phyloP scores from a whole-genome alignment of 2,797 vertebrate species.

The Falco novaeseelandiae region DNA sequence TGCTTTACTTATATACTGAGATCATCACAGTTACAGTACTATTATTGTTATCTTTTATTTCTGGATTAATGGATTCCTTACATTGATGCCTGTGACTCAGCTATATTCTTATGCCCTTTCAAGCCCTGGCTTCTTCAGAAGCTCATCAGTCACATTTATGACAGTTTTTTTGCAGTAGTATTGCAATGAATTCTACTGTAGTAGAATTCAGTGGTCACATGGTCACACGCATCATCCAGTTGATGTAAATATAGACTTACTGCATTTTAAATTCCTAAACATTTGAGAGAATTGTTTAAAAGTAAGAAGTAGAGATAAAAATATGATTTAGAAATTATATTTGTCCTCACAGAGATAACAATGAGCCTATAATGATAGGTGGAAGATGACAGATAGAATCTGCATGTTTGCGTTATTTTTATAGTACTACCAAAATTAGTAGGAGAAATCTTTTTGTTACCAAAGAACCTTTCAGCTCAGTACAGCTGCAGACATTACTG shows the following conservation, averaged over 20 bases:
- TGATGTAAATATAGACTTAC: not conserved
- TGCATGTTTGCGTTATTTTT: not conserved
- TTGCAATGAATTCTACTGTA: not conserved
- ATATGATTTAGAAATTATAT: not conserved
- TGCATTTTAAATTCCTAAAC: not conserved
- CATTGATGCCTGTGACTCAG: rapidly evolving
- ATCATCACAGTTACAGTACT: not conserved
- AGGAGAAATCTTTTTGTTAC: not conserved
- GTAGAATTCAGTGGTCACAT: not conserved
- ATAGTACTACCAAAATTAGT: not conserved
- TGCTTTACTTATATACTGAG: not conserved
- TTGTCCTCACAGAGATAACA: not conserved
- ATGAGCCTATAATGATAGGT: not conserved
- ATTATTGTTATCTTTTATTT: not conserved
- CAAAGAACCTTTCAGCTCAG: not conserved
- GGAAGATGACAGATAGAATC: not conserved
- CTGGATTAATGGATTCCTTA: not conserved
- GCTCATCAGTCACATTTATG: not conserved
- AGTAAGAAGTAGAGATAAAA: not conserved
- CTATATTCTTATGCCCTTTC: not conserved
- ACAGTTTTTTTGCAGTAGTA: not conserved
- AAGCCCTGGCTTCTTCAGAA: not conserved
- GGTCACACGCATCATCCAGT: not conserved
- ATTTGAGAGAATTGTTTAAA: not conserved
- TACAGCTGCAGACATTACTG: not conserved